Base-by-base conservation (phyloP, 2,113 vertebrate species). In the Silurus meridionalis region DNA sequence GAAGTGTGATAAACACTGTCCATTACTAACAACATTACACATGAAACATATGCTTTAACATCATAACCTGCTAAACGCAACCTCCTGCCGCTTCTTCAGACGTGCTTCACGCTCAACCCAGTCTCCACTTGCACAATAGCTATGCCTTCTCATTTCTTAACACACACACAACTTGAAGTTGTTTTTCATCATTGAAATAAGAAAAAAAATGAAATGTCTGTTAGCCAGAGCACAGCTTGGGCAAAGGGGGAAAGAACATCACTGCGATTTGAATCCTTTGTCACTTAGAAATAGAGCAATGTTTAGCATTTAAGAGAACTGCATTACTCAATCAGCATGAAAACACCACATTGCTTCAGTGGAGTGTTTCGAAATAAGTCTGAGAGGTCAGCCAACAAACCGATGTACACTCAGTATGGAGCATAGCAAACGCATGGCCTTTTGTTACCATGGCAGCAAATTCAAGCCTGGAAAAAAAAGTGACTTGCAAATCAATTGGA, bases 381-480 rank as follows among this genome's bases (percentile, higher is more conserved):
- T 25, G 57, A 52, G 25, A 66, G 67, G 80, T 64, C 25, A 86
- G 46, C 58, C 46, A 75, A 82, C 53, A 86, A 60, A 66, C 80
- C 23, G 48, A 72, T 57, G 37, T 13, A 75, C 58, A 61, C 48
- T 75, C 48, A 46, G 60, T 61, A 52, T 46, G 11, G 28, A 79
- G 61, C 48, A 25, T 11, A 48, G 57, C 19, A 63, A 75, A 23
- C 61, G 8, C 67, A 55, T 71, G 79, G 8, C 25, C 85, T 83
- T 25, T 78, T 57, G 86, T 87, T 87, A 83, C 80, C 81, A 87
- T 83, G 80, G 81, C 60, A 83, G 50, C 71, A 77, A 64, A 64
- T 66, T 74, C 8, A 46, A 37, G 60, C 63, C 75, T 10, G 37
- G 2, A 37, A 37, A 75, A 8, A 78, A 52, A 75, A 78, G 9